phyloP scores from a whole-genome alignment of 2,113 vertebrate genomes.

The Zosterops japonicus region DNA sequence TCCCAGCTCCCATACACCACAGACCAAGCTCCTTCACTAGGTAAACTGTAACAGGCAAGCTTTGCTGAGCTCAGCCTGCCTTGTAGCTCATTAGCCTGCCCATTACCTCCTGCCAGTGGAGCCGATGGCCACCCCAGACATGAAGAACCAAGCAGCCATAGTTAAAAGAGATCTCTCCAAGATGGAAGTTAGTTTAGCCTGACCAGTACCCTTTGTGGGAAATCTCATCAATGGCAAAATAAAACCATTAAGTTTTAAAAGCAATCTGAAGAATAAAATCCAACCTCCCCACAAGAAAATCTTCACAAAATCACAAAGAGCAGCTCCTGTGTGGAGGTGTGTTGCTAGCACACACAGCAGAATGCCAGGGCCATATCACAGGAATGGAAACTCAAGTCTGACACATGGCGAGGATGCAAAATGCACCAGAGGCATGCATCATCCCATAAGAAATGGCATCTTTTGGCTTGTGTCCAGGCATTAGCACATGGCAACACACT shows the following conservation, averaged over 20 bases:
- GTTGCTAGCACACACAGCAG: background rate
- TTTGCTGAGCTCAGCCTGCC: background rate
- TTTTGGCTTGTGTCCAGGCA: background rate
- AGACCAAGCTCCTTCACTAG: background rate
- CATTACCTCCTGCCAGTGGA: background rate
- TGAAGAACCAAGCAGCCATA: background rate
- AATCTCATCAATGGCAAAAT: background rate
- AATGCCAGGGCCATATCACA: background rate
- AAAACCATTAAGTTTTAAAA: background rate
- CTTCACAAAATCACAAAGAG: background rate
- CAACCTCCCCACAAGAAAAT: background rate
- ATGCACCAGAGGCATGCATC: background rate
- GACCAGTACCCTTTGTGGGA: background rate
- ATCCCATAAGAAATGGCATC: background rate
- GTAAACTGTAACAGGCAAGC: background rate
- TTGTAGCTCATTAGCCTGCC: background rate
- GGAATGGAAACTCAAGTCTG: background rate
- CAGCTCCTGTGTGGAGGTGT: background rate
- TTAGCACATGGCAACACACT: background rate
- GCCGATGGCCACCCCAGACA: background rate
- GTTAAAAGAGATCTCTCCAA: background rate
- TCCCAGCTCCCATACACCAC: background rate
- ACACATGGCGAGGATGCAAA: background rate
- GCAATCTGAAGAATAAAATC: background rate
- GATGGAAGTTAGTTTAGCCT: background rate